Conservation (phyloP, 2,797 vertebrate species). For the Silurus lanzhouensis region DNA sequence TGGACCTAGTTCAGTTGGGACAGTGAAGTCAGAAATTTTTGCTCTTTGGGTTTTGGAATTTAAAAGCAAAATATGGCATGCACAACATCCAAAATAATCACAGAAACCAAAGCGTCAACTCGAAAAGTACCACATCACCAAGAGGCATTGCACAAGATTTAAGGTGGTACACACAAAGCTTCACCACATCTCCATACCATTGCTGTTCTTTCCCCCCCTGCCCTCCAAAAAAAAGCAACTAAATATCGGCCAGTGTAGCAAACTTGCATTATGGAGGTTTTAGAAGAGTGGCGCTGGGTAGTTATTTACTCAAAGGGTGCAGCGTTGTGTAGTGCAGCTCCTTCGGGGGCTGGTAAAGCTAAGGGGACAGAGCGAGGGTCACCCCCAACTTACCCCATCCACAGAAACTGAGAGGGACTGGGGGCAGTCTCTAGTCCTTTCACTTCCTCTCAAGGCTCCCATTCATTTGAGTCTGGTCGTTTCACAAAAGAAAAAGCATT, state of each 20-base stretch:
- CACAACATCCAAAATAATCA: constrained; percentile 48
- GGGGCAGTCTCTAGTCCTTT: constrained; percentile 73
- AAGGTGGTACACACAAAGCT: constrained; percentile 31
- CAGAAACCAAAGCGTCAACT: constrained; percentile 30
- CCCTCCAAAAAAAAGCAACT: constrained; percentile 17
- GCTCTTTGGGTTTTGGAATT: constrained; percentile 58
- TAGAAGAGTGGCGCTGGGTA: constrained; percentile 8
- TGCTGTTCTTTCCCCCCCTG: not conserved
- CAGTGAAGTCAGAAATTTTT: constrained; percentile 71
- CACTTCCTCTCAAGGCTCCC: constrained; percentile 65
- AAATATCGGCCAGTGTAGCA: constrained; percentile 36
- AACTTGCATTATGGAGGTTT: constrained; percentile 27
- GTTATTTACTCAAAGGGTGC: constrained; percentile 37
- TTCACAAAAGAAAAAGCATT: constrained; percentile 75
- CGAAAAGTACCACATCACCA: constrained; percentile 18
- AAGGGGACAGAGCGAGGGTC: constrained; percentile 68
- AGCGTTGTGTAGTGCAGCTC: constrained; percentile 37
- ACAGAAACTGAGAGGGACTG: constrained; percentile 62
- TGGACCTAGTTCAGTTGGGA: constrained; percentile 82
- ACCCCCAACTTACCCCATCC: constrained; percentile 75
- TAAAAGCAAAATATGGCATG: constrained; percentile 58
- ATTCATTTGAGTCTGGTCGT: constrained; percentile 73
- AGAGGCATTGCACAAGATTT: constrained; percentile 24
- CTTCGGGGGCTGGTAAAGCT: constrained; percentile 60
- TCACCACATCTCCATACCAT: constrained; percentile 41